Base-by-base conservation (phyloP, 2,797 vertebrate species). In the Loris lydekkerianus region DNA sequence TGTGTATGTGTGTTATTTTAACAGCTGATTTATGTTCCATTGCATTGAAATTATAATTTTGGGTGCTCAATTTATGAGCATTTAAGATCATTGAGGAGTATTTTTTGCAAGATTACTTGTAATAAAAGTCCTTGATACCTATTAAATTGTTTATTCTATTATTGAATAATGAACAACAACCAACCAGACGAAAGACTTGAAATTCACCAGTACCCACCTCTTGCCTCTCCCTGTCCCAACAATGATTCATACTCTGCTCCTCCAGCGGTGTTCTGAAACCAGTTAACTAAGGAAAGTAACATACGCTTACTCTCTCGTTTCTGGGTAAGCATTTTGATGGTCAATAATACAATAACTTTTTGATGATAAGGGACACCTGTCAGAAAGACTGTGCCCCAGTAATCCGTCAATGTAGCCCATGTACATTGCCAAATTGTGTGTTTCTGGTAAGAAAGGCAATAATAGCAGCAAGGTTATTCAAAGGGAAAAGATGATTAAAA, bases 1-100 rank as follows among this genome's bases (percentile, higher is more conserved):
- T 40, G 29, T 69, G 9, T 69, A 34, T 69, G 7, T 63, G 7
- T 94, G 31, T 92, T 93, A 92, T 92, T 86, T 96, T 93, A 86
- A 77, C 31, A 82, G 49, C n/a, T 94, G 37, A 86, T 69, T 72
- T 95, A 17, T 93, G 75, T 78, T 69, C 40, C 58, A 73, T 78
- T 93, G 75, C 43, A 88, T 67, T 81, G 40, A 21, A 77, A 77
- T 86, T 46, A 56, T 17, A 83, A 84, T 56, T 82, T 96, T 87
- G 87, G 73, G 34, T 83, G 17, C 95, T 90, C 14, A 46, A 37
- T 67, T 89, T 89, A 92, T 86, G 49, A 70, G 85, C 7, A 82
- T 83, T 70, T 88, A 89, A 61, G 20, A 34, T 61, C 89, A 53
- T 75, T 78, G 11, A 93, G 53, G 25, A 0, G 1, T 60, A 25